phyloP scores from a whole-genome alignment of 1,140 invertebrate species.

The Drosophila nigrodunni region DNA sequence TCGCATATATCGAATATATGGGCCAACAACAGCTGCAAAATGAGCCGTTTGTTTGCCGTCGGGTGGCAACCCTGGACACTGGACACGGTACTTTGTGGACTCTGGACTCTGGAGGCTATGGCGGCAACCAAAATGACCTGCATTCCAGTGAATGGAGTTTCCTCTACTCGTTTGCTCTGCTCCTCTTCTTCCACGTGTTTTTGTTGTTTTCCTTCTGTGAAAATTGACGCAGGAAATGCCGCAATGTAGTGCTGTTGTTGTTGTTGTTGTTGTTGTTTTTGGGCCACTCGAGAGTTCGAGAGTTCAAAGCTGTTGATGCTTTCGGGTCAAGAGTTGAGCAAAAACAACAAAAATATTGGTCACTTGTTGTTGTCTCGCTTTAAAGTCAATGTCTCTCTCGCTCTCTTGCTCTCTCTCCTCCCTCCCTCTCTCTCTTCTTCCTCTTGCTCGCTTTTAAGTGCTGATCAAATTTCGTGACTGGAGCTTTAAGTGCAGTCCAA shows the following conservation, averaged over 20 bases:
- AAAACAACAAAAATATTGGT: conserved; percentile 25
- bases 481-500: conserved; percentile 66
- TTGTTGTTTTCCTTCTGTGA: conserved; percentile 52
- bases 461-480: conserved; percentile 77
- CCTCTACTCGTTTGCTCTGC: conserved; percentile 19
- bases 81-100: too few species aligned
- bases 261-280: conserved; percentile 14
- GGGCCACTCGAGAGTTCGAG: conserved; percentile 31
- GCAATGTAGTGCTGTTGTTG: conserved; percentile 25
- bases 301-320: conserved; percentile 71
- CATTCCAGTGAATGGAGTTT: conserved; percentile 47
- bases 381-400: conserved; percentile 17
- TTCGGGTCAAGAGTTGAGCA: conserved; percentile 68
- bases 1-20: conserved; percentile 3
- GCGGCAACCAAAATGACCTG: conserved; percentile 48
- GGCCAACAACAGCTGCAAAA: conserved; percentile 25
- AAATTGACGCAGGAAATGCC: conserved; percentile 78
- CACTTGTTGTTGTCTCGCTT: conserved; percentile 65
- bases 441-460: conserved; percentile 61
- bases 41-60: conserved; percentile 25
- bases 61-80: background rate
- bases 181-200: conserved; percentile 13
- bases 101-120: background rate
- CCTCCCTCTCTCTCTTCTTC: conserved; percentile 18
- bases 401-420: background rate